phyloP scores from a whole-genome alignment of 2,797 vertebrate genomes.

The Myotis daubentonii region DNA sequence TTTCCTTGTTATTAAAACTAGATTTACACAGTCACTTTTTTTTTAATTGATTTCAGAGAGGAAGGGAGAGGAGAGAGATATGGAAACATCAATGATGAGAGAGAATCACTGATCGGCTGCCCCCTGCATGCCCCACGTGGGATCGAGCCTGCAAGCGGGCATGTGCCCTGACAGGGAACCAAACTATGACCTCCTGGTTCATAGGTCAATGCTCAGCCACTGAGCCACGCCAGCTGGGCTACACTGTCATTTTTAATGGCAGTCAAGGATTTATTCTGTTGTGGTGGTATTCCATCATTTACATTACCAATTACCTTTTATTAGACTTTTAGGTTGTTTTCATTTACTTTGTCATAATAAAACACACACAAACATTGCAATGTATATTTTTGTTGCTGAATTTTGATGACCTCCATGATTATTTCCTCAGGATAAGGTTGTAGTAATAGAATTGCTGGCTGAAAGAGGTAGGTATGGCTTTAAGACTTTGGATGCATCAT shows the following conservation, averaged over 20 bases:
- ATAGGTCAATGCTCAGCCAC: too few relatives aligned
- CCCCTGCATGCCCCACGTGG: too few relatives aligned
- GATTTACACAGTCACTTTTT: background rate
- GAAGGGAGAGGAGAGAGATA: too few relatives aligned
- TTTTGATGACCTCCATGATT: background rate
- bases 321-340: constrained; percentile 33
- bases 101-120: too few relatives aligned
- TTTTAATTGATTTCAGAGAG: background rate
- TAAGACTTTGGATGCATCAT: background rate
- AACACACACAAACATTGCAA: background rate
- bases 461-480: background rate
- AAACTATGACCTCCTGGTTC: too few relatives aligned
- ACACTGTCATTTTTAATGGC: background rate
- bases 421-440: background rate
- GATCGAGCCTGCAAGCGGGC: too few relatives aligned
- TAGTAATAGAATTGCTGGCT: too few relatives aligned
- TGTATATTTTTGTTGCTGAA: background rate
- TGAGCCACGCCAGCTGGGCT: background rate
- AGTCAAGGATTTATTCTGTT: background rate
- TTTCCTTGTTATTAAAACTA: constrained; percentile 32
- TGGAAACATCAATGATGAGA: too few relatives aligned
- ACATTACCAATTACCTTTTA: background rate
- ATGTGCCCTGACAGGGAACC: too few relatives aligned
- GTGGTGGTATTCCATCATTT: background rate
- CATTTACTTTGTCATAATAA: background rate